Evolutionary conservation across 2,888 invertebrate genomes (phyloP).

Genomic region (Pycnomerus fuliginosus): DNA sequence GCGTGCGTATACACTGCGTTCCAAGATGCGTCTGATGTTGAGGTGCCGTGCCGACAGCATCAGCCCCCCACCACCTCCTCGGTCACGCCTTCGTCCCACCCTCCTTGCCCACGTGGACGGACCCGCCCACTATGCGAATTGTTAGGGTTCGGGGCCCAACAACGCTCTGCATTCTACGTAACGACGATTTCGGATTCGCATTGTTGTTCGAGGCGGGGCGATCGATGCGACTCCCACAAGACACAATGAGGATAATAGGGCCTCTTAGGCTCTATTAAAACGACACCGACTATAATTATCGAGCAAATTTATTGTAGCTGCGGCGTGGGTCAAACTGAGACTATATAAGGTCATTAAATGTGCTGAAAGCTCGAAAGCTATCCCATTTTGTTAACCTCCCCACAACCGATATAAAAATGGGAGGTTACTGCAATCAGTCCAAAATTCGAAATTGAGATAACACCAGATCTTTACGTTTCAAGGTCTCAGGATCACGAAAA

Average conservation of each 20-base stretch:
- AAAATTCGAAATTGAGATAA: too few relatives aligned
- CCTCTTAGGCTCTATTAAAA: too few relatives aligned
- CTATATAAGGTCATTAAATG: too few relatives aligned
- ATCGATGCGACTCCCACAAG: constrained; percentile 42
- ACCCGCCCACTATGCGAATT: constrained; percentile 50
- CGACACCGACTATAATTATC: too few relatives aligned
- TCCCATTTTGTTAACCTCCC: too few relatives aligned
- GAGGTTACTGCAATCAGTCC: too few relatives aligned
- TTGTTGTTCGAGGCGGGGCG: constrained; percentile 45
- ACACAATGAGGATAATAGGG: constrained; percentile 45
- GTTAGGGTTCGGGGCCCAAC: constrained; percentile 40
- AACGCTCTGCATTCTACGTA: constrained; percentile 37
- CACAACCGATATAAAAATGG: too few relatives aligned
- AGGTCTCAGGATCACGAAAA: too few relatives aligned
- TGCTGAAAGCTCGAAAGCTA: too few relatives aligned
- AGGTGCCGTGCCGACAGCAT: constrained; percentile 36
- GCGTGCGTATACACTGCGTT: constrained; percentile 50
- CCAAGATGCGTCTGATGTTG: constrained; percentile 50
- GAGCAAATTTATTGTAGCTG: too few relatives aligned
- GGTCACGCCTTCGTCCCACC: constrained; percentile 45
- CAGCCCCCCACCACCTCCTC: constrained; percentile 40
- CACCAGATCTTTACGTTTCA: too few relatives aligned
- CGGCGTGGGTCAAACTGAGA: too few relatives aligned
- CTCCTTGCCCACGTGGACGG: constrained; percentile 48
- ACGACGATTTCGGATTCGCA: constrained; percentile 51